phyloP scores from a whole-genome alignment of 2,888 invertebrate species.

The Morinoia aosen region DNA sequence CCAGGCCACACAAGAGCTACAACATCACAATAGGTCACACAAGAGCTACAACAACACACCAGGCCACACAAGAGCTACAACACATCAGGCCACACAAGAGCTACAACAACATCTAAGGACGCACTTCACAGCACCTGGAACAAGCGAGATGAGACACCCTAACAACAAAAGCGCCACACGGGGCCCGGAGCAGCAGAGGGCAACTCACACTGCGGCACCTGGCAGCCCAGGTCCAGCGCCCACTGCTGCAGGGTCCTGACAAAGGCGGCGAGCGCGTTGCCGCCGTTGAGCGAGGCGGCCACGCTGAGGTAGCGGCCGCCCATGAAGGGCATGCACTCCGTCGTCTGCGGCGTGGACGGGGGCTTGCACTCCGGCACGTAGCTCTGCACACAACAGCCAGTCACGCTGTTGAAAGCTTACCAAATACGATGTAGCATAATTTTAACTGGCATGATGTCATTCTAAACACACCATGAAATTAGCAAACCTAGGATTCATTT shows the following conservation, averaged over 20 bases:
- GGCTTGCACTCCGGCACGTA: slow-evolving; percentile 63
- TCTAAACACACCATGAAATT: neutral
- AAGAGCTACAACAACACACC: too few relatives aligned
- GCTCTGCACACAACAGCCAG: slow-evolving; percentile 52
- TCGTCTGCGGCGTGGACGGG: slow-evolving; percentile 55
- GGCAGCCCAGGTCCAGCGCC: slow-evolving; percentile 83
- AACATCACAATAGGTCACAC: too few relatives aligned
- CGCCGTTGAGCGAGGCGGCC: slow-evolving; percentile 87
- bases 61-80: too few relatives aligned
- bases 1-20: too few relatives aligned
- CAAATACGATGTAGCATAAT: neutral
- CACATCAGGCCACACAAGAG: too few relatives aligned
- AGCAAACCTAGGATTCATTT: neutral
- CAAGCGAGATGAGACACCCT: neutral
- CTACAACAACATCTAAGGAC: too few relatives aligned
- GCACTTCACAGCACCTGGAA: too few relatives aligned
- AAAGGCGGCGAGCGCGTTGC: slow-evolving; percentile 86
- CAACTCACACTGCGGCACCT: slow-evolving; percentile 80
- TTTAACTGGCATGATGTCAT: neutral
- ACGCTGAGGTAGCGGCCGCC: slow-evolving; percentile 82
- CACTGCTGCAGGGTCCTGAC: slow-evolving; percentile 85
- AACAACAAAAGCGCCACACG: neutral
- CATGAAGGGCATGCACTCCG: slow-evolving; percentile 85
- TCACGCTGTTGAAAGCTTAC: neutral
- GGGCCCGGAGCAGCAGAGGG: neutral